Evolutionary conservation across 2,797 vertebrate genomes (phyloP), one percentile per base, ranked within the genome.

Genomic region (Siniperca obscura): DNA sequence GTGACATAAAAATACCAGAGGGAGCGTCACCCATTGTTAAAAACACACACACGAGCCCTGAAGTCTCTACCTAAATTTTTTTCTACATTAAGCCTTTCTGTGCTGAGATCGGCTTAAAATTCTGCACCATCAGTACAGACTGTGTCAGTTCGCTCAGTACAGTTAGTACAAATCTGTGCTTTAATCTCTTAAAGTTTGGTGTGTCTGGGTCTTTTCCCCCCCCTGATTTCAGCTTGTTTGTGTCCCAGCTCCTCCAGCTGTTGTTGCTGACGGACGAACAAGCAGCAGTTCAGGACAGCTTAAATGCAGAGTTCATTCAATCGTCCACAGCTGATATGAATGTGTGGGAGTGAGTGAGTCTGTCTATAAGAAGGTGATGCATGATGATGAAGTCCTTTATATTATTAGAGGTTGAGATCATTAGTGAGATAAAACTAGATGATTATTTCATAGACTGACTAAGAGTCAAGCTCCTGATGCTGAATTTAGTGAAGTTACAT

Each of bases 121-220:
- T 36, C 53, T 66, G 66, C 67, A 11, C 8, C 59, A 38, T 65
- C 75, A 60, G 61, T n/a, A 71, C 72, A 71, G 42, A 42, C 69
- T 62, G 59, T 27, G 21, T 70, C 56, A 25, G 68, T 71, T 61
- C 50, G 1, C 53, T 72, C 64, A 2, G 84, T 38, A 72, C 86
- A 81, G 44, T 74, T 4, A 7, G 74, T 60, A 65, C 86, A 52
- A 80, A 85, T 74, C 66, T 69, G 21, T 7, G 42, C 14, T 60
- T 84, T 87, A 89, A 89, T 87, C 89, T 84, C 76, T 65, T 40
- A 1, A 74, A 67, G 64, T 84, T 87, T 81, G 46, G 42, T 64
- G 48, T 42, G 25, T 67, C 36, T 73, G 68, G 1, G 4, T 60
- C 2, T 68, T 52, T 68, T 27, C 46, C 38, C 8, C 2, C 3